These are phyloP conservation scores for Halcyon smyrnensis DNA, from an alignment of 2,797 vertebrate genomes.

Conservation along the genomic window DNA sequence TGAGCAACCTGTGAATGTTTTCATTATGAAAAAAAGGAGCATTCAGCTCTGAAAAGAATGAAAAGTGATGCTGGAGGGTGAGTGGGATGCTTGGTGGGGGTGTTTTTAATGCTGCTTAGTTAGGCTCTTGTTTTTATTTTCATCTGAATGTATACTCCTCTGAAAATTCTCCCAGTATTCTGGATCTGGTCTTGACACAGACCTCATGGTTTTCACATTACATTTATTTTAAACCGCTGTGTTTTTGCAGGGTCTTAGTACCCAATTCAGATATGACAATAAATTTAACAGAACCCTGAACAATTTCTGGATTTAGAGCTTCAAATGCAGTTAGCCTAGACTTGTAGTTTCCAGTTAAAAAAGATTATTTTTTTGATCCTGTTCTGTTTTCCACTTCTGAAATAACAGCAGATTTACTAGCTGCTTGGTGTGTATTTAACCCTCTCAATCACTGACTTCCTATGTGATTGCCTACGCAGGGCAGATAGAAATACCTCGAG, in stretches of 20 bases:
- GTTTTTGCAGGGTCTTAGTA: not conserved
- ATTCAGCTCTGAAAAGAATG: not conserved
- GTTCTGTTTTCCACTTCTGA: not conserved
- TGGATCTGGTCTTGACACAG: not conserved
- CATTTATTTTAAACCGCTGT: not conserved
- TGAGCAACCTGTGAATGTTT: not conserved
- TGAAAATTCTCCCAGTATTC: not conserved
- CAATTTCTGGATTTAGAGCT: not conserved
- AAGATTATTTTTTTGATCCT: not conserved
- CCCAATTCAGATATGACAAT: not conserved
- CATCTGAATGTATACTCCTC: not conserved
- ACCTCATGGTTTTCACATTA: not conserved
- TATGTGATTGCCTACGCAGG: not conserved
- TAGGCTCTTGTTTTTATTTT: not conserved
- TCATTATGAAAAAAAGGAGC: not conserved
- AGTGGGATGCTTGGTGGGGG: not conserved
- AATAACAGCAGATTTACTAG: not conserved
- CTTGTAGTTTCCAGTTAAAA: not conserved
- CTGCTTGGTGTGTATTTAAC: not conserved
- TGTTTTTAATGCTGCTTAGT: not conserved
- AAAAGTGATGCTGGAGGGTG: not conserved
- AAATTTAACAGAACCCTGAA: not conserved
- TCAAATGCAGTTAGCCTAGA: not conserved
- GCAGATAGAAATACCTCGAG: not conserved
- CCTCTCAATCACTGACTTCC: not conserved